A percentile compares a stretch with the other conserved stretches of the same genome.
Conservation (phyloP, 2,113 vertebrate genomes). For the Xiphophorus maculatus region DNA sequence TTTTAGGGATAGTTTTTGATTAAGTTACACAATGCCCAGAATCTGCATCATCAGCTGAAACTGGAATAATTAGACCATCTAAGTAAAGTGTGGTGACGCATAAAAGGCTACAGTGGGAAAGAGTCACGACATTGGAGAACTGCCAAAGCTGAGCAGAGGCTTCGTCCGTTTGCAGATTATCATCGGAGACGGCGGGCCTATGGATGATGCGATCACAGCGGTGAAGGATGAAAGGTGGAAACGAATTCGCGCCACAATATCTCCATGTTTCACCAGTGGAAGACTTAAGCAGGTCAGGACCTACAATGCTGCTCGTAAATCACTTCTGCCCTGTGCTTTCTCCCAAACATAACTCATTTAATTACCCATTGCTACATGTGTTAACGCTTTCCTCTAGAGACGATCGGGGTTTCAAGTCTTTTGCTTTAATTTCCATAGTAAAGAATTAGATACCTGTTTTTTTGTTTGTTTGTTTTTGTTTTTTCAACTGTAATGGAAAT, state of each 20-base stretch:
- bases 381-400: not conserved
- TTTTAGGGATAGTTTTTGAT: no score
- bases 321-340: not conserved
- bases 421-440: no score
- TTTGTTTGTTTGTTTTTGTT: no score
- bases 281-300: constrained; percentile 75
- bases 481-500: no score
- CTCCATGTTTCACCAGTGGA: constrained; percentile 82
- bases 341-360: no score
- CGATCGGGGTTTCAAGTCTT: not conserved
- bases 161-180: constrained; percentile 36
- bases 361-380: not conserved
- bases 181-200: not conserved
- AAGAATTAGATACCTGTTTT: no score
- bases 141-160: not conserved
- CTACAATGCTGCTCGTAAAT: not conserved
- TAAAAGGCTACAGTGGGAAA: no score
- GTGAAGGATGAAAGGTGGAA: constrained; percentile 80
- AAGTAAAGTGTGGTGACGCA: not conserved
- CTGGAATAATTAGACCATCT: not conserved
- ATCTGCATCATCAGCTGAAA: not conserved
- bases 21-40: no score
- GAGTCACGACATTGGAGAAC: not conserved
- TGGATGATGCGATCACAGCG: constrained; percentile 62
- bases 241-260: constrained; percentile 75